phyloP scores from a whole-genome alignment of 2,797 vertebrate species.

The Coccyzus lansbergi region DNA sequence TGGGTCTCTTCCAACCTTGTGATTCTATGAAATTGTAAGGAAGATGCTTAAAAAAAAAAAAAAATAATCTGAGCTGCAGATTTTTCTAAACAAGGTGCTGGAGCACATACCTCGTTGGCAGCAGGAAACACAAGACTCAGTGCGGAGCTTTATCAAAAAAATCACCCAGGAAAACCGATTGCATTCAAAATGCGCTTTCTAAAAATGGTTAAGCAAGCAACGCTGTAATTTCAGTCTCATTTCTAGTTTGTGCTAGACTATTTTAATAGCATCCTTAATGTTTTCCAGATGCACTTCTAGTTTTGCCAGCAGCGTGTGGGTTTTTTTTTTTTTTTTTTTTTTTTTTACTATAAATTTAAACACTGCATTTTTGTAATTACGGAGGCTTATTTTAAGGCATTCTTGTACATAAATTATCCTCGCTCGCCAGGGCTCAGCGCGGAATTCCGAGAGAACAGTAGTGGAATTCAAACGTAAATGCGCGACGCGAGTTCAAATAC shows the following conservation, averaged over 20 bases:
- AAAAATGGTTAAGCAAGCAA: constrained; percentile 62
- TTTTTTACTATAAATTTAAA: constrained; percentile 95
- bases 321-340: no score
- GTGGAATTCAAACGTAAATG: constrained; percentile 43
- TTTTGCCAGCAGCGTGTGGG: constrained; percentile 88
- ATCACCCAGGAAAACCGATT: neutral
- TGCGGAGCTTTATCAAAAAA: neutral
- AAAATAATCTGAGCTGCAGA: neutral
- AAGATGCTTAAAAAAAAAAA: neutral
- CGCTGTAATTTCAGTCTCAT: constrained; percentile 66
- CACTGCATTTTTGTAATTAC: constrained; percentile 91
- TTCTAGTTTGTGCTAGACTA: constrained; percentile 68
- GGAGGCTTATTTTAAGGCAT: constrained; percentile 86
- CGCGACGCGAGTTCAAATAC: neutral
- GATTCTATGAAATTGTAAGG: neutral
- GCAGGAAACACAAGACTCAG: neutral
- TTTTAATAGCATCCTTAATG: constrained; percentile 86
- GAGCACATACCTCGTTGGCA: neutral
- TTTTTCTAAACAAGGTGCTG: neutral
- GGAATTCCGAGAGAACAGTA: constrained; percentile 49
- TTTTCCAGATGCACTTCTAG: constrained; percentile 86
- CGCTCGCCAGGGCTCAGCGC: constrained; percentile 40
- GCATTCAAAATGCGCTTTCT: constrained; percentile 32
- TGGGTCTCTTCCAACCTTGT: no score
- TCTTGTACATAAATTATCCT: constrained; percentile 72